These are phyloP conservation scores for Minunthozetes semirufus DNA, from an alignment of 2,888 invertebrate species.

Conservation along the genomic window DNA sequence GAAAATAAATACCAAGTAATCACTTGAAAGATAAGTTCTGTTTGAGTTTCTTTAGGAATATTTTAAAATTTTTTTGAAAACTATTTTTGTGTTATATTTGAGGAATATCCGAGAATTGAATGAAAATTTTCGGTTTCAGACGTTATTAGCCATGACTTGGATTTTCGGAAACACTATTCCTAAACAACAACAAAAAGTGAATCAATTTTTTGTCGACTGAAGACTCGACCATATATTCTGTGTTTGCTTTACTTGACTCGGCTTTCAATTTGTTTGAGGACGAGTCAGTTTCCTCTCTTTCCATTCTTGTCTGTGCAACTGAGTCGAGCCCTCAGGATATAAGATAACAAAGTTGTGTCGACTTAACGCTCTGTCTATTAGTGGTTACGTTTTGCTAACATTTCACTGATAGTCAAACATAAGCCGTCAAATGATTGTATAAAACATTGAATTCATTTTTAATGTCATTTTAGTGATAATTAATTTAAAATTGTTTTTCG, in stretches of 20 bases:
- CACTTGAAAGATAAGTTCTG: not conserved
- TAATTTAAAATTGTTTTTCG: not conserved
- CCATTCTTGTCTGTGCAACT: not conserved
- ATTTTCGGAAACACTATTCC: too few relatives aligned
- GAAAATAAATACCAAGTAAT: not conserved
- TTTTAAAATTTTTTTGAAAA: not conserved
- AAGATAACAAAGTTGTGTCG: conserved; percentile 22
- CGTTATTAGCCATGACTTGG: too few relatives aligned
- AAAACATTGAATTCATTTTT: conserved; percentile 8
- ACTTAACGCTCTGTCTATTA: conserved; percentile 10
- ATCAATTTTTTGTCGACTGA: not conserved
- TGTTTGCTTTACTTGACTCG: conserved; percentile 8
- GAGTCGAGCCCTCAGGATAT: conserved; percentile 11
- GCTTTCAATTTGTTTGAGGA: conserved; percentile 12
- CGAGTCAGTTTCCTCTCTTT: not conserved
- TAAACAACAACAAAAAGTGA: not conserved
- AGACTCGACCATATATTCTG: not conserved
- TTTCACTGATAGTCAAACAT: conserved; percentile 18
- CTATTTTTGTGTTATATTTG: not conserved
- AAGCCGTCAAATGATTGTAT: not conserved
- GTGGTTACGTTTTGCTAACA: conserved; percentile 1
- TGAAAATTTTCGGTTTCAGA: not conserved
- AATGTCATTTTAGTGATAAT: not conserved
- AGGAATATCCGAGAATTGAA: not conserved
- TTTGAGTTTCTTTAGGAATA: too few relatives aligned